Evolutionary conservation across 2,797 vertebrate genomes (phyloP).

Genomic region (Arnoldichthys spilopterus): DNA sequence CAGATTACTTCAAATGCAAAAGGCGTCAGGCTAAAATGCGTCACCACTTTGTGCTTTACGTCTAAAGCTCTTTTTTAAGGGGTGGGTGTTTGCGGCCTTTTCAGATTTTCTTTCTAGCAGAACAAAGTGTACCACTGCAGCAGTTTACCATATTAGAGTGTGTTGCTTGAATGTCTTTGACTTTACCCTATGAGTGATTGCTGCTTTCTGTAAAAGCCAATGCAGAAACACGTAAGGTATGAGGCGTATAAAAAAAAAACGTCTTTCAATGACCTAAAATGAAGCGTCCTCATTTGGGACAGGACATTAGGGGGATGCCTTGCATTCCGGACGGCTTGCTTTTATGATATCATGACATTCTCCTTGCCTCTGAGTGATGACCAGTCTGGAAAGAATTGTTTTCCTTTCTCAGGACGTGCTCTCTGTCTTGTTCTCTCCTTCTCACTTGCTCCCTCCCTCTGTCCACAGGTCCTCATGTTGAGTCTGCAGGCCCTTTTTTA

Average conservation of each 20-base stretch:
- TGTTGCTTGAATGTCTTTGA: conserved; percentile 38
- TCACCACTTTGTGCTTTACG: neutral
- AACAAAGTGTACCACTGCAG: conserved; percentile 30
- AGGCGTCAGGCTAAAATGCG: neutral
- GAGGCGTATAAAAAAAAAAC: conserved; percentile 12
- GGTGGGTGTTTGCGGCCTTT: neutral
- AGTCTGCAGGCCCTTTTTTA: conserved; percentile 80
- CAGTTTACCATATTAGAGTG: conserved; percentile 50
- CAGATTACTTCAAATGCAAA: neutral
- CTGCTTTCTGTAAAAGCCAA: conserved; percentile 39
- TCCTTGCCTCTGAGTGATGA: conserved; percentile 69
- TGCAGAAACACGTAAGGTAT: conserved; percentile 24
- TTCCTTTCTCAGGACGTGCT: conserved; percentile 76
- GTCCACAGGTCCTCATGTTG: conserved; percentile 67
- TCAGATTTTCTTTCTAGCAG: conserved; percentile 13
- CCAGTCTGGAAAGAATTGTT: conserved; percentile 67
- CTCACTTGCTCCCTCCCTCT: conserved; percentile 57
- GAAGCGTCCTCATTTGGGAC: conserved; percentile 43
- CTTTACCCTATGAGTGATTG: conserved; percentile 37
- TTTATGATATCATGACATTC: conserved; percentile 64
- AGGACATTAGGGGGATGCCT: conserved; percentile 67
- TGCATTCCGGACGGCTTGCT: conserved; percentile 64
- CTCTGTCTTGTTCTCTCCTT: conserved; percentile 59
- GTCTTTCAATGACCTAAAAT: conserved; percentile 10
- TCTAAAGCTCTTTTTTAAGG: neutral